Base-by-base conservation (phyloP, 2,113 vertebrate species). In the Silurus meridionalis region DNA sequence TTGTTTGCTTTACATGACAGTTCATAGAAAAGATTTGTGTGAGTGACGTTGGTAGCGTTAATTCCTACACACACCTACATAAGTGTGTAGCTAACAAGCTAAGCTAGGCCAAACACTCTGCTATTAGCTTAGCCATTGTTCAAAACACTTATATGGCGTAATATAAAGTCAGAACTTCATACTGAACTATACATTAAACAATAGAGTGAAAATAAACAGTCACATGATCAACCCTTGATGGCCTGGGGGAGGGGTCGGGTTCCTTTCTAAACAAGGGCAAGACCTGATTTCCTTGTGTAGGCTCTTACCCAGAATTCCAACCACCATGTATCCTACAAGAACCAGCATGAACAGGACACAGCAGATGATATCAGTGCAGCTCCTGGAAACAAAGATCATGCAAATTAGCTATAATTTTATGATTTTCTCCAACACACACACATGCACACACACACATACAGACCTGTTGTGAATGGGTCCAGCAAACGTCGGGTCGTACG, bases 321-420 rank as follows among this genome's bases (percentile, higher is more conserved):
- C 95, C 1, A 60, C 92, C 0, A 95, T 89, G 91, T 97, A 98
- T 23, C 96, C 97, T 0, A 93, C 82, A 80, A 97, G 69, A 91
- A 96, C 96, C 0, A 88, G n/a, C 90, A 96, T 89, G 85, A 98
- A 98, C 66, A 98, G 92, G 52, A 95, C 0, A 11, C 96, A 97
- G 92, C 97, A 98, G 88, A 98, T 93, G 50, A 98, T 92, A 83
- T 98, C 97, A 0, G 97, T 98, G 91, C 97, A 97, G 63, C 96
- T 90, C 94, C 96, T 97, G 90, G 85, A 37, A 37, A 28, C 52
- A 81, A 84, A 64, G 64, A n/a, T 63, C 58, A 66, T 58, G n/a
- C 79, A 77, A 87, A 46, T 52, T 0, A 13, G n/a, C 63, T 55
- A 11, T 75, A 21, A 17, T 14, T 23, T 21, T 8, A 5, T 5